Conservation (phyloP, 2,888 invertebrate genomes). For the Syrphus vitripennis region DNA sequence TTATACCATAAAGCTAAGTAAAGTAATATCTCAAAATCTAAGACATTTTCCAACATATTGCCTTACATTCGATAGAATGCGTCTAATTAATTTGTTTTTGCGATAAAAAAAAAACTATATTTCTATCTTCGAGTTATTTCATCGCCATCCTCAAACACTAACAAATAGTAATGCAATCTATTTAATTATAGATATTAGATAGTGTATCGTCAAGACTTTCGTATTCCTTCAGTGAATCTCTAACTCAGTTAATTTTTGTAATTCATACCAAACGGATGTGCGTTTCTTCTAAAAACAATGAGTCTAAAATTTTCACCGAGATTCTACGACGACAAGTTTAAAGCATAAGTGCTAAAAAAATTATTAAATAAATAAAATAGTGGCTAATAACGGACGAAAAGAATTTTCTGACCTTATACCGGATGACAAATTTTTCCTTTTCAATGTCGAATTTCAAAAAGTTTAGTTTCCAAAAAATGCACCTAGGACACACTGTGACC, state of each 20-base stretch:
- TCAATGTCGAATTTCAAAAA: too few species aligned
- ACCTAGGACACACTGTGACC: too few species aligned
- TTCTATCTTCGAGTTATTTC: neutral
- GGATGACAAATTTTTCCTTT: too few species aligned
- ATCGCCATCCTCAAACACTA: neutral
- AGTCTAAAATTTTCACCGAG: too few species aligned
- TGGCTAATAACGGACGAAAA: too few species aligned
- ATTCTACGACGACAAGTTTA: too few species aligned
- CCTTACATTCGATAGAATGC: neutral
- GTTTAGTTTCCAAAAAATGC: too few species aligned
- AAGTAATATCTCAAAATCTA: neutral
- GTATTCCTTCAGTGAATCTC: neutral
- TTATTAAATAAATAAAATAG: too few species aligned
- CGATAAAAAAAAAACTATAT: neutral
- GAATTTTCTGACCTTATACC: too few species aligned
- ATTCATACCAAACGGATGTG: conserved; percentile 36
- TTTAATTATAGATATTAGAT: conserved; percentile 47
- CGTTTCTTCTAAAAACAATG: conserved; percentile 70
- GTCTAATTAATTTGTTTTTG: neutral
- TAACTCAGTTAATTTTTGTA: conserved; percentile 16
- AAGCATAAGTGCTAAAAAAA: too few species aligned
- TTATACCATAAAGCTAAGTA: neutral
- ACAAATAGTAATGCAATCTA: conserved; percentile 26
- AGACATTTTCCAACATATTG: neutral
- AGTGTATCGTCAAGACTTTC: neutral